These are phyloP conservation scores for Drosophila pseudoobscura DNA, from an alignment of 1,140 invertebrate genomes.

Conservation along the genomic window DNA sequence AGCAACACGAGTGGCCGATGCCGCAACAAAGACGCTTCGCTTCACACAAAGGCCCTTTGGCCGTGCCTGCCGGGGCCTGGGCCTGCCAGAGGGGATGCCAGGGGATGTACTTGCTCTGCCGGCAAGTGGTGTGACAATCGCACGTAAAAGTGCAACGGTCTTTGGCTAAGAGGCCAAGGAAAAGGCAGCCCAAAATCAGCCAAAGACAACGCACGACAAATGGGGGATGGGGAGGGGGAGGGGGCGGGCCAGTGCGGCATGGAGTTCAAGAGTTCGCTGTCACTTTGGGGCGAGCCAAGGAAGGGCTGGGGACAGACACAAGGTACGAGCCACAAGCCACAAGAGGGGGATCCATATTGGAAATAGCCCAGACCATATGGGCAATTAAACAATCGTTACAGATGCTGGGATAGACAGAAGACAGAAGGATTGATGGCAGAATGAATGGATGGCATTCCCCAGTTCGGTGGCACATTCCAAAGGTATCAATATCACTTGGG, in stretches of 20 bases:
- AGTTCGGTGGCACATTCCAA: conserved; percentile 26
- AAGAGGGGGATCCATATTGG: conserved; percentile 20
- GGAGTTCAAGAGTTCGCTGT: conserved; percentile 49
- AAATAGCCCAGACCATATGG: conserved; percentile 57
- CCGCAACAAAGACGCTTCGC: conserved; percentile 53
- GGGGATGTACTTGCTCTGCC: conserved; percentile 38
- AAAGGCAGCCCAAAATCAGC: conserved; percentile 32
- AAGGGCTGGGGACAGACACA: conserved; percentile 4
- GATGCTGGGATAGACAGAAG: conserved; percentile 16
- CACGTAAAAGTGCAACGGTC: conserved; percentile 79
- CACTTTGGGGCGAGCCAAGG: conserved; percentile 7
- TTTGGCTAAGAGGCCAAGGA: conserved; percentile 24
- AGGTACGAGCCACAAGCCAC: neutral
- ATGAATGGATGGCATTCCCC: conserved; percentile 15
- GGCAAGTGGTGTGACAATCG: conserved; percentile 78
- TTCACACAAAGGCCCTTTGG: conserved; percentile 59
- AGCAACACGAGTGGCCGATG: conserved; percentile 37
- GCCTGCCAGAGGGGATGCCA: neutral
- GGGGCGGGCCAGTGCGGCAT: neutral
- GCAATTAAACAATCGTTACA: conserved; percentile 58
- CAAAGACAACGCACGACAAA: conserved; percentile 24
- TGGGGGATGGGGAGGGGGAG: neutral
- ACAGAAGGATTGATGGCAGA: too few species aligned
- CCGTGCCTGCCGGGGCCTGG: neutral
- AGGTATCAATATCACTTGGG: conserved; percentile 18